A percentile compares a stretch with the other conserved stretches of the same genome.
These are phyloP conservation scores for Drosophila borborema DNA, from an alignment of 2,888 invertebrate species.

Conservation along the genomic window DNA sequence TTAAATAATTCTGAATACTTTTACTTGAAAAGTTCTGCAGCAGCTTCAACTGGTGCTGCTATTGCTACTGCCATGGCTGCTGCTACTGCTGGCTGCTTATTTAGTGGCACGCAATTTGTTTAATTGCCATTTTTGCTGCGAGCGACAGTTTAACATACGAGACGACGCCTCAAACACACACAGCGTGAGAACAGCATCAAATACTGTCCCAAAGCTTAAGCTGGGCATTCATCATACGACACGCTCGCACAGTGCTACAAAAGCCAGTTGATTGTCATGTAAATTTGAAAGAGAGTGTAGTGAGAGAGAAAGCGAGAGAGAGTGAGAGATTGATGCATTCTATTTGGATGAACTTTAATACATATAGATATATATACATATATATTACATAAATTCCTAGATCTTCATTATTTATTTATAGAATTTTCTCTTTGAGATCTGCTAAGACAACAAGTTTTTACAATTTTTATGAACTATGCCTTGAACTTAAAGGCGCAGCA, in stretches of 20 bases:
- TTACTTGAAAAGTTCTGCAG: conserved; percentile 36
- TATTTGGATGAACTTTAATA: no score
- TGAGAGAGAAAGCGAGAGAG: neutral
- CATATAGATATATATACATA: no score
- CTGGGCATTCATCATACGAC: conserved; percentile 67
- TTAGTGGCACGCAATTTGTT: conserved; percentile 82
- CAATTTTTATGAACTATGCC: neutral
- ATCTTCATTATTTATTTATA: no score
- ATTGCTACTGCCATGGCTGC: neutral
- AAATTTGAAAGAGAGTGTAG: neutral
- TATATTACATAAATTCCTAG: no score
- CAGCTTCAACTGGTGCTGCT: neutral
- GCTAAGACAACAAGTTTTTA: neutral
- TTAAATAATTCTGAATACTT: conserved; percentile 81
- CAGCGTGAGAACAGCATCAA: conserved; percentile 76
- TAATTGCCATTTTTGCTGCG: conserved; percentile 83
- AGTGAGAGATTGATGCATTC: neutral
- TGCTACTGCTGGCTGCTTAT: conserved; percentile 1
- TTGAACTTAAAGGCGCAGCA: neutral
- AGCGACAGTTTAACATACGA: conserved; percentile 85
- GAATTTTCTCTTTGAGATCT: no score
- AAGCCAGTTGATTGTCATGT: neutral
- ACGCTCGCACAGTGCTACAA: conserved; percentile 40
- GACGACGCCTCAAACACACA: conserved; percentile 63
- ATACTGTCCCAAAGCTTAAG: conserved; percentile 47